These are phyloP conservation scores for Dryobota labecula DNA, from an alignment of 2,888 invertebrate genomes.

Conservation along the genomic window DNA sequence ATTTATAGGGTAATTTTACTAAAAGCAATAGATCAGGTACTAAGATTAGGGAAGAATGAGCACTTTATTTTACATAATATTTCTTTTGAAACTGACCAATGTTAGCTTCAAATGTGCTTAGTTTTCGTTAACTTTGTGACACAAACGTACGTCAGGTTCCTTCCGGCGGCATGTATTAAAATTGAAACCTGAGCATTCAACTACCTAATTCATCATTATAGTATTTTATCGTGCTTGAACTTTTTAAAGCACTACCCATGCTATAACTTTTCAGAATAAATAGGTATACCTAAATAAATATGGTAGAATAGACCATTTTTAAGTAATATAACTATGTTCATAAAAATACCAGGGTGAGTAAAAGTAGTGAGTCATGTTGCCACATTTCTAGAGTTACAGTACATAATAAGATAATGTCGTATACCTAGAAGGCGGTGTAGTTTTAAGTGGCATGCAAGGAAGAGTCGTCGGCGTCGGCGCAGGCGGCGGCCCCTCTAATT, in stretches of 20 bases:
- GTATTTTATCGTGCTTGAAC: not conserved
- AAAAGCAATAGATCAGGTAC: slow-evolving; percentile 84
- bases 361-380: slow-evolving; percentile 54
- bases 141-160: slow-evolving; percentile 4
- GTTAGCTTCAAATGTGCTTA: slow-evolving; percentile 7
- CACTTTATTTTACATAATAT: slow-evolving; percentile 69
- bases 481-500: slow-evolving; percentile 84
- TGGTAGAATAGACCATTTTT: not conserved
- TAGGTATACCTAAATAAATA: too few species aligned
- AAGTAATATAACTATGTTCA: not conserved
- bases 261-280: not conserved
- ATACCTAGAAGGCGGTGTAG: slow-evolving; percentile 80
- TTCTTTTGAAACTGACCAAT: slow-evolving; percentile 36
- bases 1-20: slow-evolving; percentile 89
- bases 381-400: slow-evolving; percentile 63
- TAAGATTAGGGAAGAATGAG: slow-evolving; percentile 74
- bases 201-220: slow-evolving; percentile 13
- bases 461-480: slow-evolving; percentile 72
- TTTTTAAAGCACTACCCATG: not conserved
- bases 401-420: slow-evolving; percentile 79
- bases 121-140: slow-evolving; percentile 32
- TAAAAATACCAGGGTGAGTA: slow-evolving; percentile 12
- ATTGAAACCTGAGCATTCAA: not conserved
- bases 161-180: slow-evolving; percentile 25
- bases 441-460: slow-evolving; percentile 88